These are phyloP conservation scores for Atta texana DNA, from an alignment of 1,140 invertebrate genomes.

Conservation along the genomic window DNA sequence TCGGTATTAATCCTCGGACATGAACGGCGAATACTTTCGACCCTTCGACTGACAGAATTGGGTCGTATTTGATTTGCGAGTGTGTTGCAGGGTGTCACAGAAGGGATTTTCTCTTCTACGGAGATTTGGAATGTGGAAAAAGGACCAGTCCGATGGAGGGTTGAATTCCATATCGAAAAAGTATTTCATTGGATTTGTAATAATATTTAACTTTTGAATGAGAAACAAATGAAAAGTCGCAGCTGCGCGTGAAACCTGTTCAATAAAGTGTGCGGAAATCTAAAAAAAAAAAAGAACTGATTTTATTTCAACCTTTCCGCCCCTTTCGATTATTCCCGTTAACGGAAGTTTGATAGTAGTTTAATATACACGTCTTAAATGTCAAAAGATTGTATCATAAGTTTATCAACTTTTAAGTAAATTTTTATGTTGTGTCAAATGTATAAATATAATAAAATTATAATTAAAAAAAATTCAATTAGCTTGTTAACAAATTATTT, in stretches of 20 bases:
- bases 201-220: conserved; percentile 61
- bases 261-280: neutral
- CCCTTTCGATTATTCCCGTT: neutral
- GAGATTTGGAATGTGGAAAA: conserved; percentile 37
- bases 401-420: neutral
- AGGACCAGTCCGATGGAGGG: conserved; percentile 25
- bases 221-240: conserved; percentile 56
- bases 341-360: conserved; percentile 3
- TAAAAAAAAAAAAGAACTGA: neutral
- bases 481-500: no score
- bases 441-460: no score
- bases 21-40: conserved; percentile 47
- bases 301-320: neutral
- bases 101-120: neutral
- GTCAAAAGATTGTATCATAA: neutral
- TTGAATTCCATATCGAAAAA: conserved; percentile 50
- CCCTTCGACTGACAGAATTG: conserved; percentile 53
- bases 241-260: conserved; percentile 21
- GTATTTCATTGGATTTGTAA: conserved; percentile 57
- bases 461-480: no score
- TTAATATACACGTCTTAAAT: neutral
- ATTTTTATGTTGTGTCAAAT: neutral
- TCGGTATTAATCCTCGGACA: conserved; percentile 51
- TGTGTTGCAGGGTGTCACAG: conserved; percentile 33
- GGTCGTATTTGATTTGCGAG: conserved; percentile 63